Evolutionary conservation across 2,888 invertebrate genomes (phyloP).

Genomic region (Leptinotarsa rubiginosa): DNA sequence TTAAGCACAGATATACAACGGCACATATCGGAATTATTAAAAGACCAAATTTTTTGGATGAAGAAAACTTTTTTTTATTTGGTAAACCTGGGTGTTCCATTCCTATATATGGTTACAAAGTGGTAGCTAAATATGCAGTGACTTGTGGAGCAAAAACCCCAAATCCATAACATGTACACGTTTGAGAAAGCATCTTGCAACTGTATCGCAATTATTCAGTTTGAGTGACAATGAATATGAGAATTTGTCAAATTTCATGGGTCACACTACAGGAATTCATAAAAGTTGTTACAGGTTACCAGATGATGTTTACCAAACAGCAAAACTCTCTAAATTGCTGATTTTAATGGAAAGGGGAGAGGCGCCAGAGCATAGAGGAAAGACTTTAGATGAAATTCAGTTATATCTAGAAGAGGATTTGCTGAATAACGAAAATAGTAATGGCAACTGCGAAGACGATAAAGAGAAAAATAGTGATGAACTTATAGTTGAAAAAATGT

Average conservation of each 20-base stretch:
- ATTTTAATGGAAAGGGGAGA: constrained; percentile 40
- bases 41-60: constrained; percentile 26
- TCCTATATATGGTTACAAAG: constrained; percentile 48
- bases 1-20: constrained; percentile 33
- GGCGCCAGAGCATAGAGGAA: constrained; percentile 42
- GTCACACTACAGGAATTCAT: constrained; percentile 46
- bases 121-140: constrained; percentile 46
- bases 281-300: constrained; percentile 31
- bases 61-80: constrained; percentile 38
- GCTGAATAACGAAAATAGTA: neutral
- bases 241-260: constrained; percentile 48
- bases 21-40: too few species aligned
- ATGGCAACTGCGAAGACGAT: neutral
- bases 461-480: constrained; percentile 36
- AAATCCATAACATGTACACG: constrained; percentile 43
- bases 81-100: constrained; percentile 25
- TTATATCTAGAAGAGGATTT: constrained; percentile 42
- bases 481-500: constrained; percentile 33
- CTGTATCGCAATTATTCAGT: constrained; percentile 46
- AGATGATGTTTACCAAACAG: constrained; percentile 36
- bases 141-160: constrained; percentile 48
- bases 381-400: constrained; percentile 42
- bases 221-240: constrained; percentile 46
- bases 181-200: constrained; percentile 48
- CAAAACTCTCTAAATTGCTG: constrained; percentile 28